Evolutionary conservation across 2,113 vertebrate genomes (phyloP).

Genomic region (Heterocephalus glaber): DNA sequence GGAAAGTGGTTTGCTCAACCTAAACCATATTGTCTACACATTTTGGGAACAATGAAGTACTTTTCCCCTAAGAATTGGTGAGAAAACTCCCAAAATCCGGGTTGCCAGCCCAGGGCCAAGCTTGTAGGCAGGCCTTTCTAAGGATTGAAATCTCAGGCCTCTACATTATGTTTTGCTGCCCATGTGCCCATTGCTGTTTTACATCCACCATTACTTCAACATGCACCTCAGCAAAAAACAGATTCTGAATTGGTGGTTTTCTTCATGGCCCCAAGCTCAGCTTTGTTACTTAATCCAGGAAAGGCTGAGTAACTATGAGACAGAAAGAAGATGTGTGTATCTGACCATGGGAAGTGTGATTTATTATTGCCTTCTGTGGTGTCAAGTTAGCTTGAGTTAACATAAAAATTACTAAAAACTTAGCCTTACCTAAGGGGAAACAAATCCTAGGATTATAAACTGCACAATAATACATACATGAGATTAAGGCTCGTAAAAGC

Average conservation of each 20-base stretch:
- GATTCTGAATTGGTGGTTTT: not conserved
- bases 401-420: conserved; percentile 52
- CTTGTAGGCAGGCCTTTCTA: not conserved
- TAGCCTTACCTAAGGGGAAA: not conserved
- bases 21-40: not conserved
- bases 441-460: not conserved
- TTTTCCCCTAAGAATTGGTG: not conserved
- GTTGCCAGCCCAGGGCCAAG: not conserved
- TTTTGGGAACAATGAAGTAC: not conserved
- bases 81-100: not conserved
- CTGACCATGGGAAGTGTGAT: not conserved
- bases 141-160: not conserved
- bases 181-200: not conserved
- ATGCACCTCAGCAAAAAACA: not conserved
- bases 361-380: not conserved
- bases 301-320: not conserved
- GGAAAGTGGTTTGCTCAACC: not conserved
- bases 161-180: not conserved
- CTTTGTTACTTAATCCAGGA: not conserved
- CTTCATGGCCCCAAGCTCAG: not conserved
- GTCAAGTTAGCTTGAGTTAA: not conserved
- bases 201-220: not conserved
- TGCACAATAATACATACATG: not conserved
- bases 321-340: not conserved
- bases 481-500: conserved; percentile 14